Base-by-base conservation (phyloP, 2,797 vertebrate species). In the Syndactyla subalaris region DNA sequence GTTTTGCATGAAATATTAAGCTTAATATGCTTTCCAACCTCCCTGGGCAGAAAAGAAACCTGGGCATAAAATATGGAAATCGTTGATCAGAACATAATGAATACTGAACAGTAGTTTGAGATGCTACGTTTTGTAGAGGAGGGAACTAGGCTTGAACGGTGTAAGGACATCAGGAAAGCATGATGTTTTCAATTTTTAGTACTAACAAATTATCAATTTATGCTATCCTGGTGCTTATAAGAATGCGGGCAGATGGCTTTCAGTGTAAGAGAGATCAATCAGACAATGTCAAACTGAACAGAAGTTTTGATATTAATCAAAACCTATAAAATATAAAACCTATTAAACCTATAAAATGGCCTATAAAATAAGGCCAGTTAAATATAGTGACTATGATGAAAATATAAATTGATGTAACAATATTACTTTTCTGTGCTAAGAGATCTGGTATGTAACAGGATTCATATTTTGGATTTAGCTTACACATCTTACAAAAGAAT, bases 1-100 rank as follows among this genome's bases (percentile, higher is more conserved):
- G 49, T 85, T 95, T 91, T 77, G 24, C 27, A n/a, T 82, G 57
- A 92, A 77, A 72, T 71, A 67, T 48, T 83, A 84, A 82, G 23
- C 22, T 66, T 90, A 65, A 77, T 63, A 72, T n/a, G 51, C 23
- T 91, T 77, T 82, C 72, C 38, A 75, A 57, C 9, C 51, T 54
- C 27, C 17, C 10, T 26, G 24, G 21, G 14, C n/a, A 80, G 26
- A 74, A 58, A 89, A 54, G 63, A 89, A 91, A 61, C 10, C 3
- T 17, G 12, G 68, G 2, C 8, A 49, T n/a, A 55, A 82, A 71
- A 83, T 48, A 54, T 27, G 12, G 26, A 82, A 70, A 70, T 13
- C 77, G 12, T 54, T 75, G 8, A 52, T 57, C 38, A 68, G 57
- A 87, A 52, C 14, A 7, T 45, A 68, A 32, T 41, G 39, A 92